Base-by-base conservation (phyloP, 1,140 invertebrate species). In the Drosophila nasuta region DNA sequence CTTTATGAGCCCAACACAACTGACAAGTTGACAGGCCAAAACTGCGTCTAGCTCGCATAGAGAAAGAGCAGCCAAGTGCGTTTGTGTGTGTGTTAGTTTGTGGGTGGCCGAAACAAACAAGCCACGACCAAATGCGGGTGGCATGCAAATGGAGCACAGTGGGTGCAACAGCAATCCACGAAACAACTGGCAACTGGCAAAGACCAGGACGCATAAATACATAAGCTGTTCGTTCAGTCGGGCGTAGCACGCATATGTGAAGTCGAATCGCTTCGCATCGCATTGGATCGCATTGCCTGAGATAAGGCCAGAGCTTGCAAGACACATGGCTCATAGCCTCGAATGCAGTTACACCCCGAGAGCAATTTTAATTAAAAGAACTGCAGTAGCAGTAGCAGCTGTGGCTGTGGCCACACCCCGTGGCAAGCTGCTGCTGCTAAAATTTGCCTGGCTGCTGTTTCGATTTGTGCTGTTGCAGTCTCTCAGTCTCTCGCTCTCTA, bases 11-110 rank as follows among this genome's bases (percentile, higher is more conserved):
- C 20, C 63, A 74, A 41, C 69, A 63, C 69, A 65, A 75, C 77
- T 83, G 85, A 81, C 85, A 88, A 76, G 70, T 67, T 79, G 85
- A 88, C 85, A 89, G 75, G 41, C 49, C 45, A 64, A 25, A 68
- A 48, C 56, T 66, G 63, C 49, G 41, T 25, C 41, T 43, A 13
- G n/a, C 41, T 13, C 59, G 0, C 10, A 52, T 30, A 52, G 51
- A 52, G 49, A 28, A 11, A 48, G 38, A 30, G 46, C 28, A 60
- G 33, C 33, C 33, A 33, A 33, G 10, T 38, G 8, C 3, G 8
- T 20, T 3, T 38, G 48, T 13, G n/a, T 52, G 25, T 25, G 20
- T 25, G 20, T 25, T 3, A 28, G 52, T 13, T 6, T 52, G 25
- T 41, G 64, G 38, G 57, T 41, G 45, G 68, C 49, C 63, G 75